Evolutionary conservation across 1,140 invertebrate species (phyloP), one percentile per base, ranked within the genome.

Genomic region (Drosophila nannoptera): DNA sequence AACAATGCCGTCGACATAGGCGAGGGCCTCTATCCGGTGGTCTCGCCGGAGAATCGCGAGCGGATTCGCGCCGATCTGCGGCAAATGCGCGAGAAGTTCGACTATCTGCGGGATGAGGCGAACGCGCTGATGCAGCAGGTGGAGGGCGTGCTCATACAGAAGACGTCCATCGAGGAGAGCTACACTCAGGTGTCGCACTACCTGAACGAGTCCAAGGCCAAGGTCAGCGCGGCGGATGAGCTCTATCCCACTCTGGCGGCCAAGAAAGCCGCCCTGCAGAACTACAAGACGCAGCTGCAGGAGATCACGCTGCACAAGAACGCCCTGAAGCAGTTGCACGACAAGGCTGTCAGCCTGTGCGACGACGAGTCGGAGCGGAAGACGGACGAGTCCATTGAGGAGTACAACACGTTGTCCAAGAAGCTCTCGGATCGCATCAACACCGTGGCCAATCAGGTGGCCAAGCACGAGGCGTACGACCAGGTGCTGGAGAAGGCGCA

Each of bases 121-220:
- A 97, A 96, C 89, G 92, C 93, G 3, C 92, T 97, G 5, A 93
- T 96, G 64, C 97, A 97, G 88, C 93, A 94, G 74, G 93, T 97
- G 38, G 96, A 97, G 90, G 95, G 93, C 16, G 93, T 95, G 29
- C 93, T 97, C 40, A 94, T 97, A 83, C 95, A 97, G 74, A 92
- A 96, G 86, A 96, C 95, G 5, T 97, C 96, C 0, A 96, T 97
- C 86, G 96, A 98, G 83, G 96, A 97, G 78, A 97, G 95, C 69
- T 95, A 95, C 72, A 93, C 92, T 53, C 95, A 97, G 90, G 93
- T 95, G 4, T 93, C 93, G 70, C 93, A 94, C 78, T 97, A 96
- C 94, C 91, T 97, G 6, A 91, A 92, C 36, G 95, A 97, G 67
- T 92, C 92, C 0, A 92, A 94, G 78, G 91, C 92, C 31, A 94